phyloP scores from a whole-genome alignment of 2,113 vertebrate species.

The Chaetura pelagica region DNA sequence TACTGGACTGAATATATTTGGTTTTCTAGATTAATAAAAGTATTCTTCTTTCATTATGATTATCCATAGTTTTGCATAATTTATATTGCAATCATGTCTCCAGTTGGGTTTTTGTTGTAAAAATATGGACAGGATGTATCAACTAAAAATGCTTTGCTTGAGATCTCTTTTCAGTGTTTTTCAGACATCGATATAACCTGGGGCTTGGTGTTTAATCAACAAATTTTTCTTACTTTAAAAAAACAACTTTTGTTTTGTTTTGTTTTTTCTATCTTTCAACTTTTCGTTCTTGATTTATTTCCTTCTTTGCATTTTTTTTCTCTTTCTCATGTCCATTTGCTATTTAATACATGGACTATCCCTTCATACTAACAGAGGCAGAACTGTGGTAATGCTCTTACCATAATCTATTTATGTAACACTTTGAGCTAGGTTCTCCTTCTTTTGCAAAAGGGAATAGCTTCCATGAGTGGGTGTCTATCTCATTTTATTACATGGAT shows the following conservation, averaged over 20 bases:
- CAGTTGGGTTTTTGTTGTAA: background rate
- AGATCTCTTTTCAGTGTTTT: slow-evolving; percentile 9
- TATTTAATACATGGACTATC: background rate
- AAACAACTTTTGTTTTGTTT: background rate
- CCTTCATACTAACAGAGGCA: background rate
- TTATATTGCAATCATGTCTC: background rate
- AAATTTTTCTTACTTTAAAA: background rate
- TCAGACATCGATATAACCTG: background rate
- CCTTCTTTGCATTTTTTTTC: background rate
- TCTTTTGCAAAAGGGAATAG: background rate
- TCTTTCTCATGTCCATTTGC: background rate
- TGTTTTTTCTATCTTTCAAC: background rate
- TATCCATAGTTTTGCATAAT: background rate
- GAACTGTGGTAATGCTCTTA: background rate
- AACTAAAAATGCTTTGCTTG: slow-evolving; percentile 10
- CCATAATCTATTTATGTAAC: slow-evolving; percentile 24
- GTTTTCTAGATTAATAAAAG: background rate
- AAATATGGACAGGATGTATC: background rate
- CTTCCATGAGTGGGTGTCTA: background rate
- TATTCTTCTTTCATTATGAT: background rate
- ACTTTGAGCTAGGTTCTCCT: background rate
- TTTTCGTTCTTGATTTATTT: background rate
- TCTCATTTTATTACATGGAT: background rate
- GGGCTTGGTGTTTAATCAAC: background rate
- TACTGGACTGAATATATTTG: background rate